These are phyloP conservation scores for Microtus richardsoni DNA, from an alignment of 2,113 vertebrate genomes.

Conservation along the genomic window DNA sequence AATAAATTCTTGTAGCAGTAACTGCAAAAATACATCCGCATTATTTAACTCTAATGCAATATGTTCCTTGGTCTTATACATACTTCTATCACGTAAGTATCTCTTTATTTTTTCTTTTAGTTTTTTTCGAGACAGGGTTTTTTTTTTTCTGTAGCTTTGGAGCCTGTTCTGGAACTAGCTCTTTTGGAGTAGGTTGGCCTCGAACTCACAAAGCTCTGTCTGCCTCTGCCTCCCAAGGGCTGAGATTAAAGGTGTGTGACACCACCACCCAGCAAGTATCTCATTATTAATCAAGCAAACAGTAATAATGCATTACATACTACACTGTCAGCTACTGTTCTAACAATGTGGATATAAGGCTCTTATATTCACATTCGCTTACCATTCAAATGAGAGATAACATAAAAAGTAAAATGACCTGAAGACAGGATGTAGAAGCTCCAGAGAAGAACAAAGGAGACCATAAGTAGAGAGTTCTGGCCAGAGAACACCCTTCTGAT, in stretches of 20 bases:
- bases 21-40: not conserved
- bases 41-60: not conserved
- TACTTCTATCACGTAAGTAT: not conserved
- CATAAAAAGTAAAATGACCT: not conserved
- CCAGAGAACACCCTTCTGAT: not conserved
- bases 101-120: no score
- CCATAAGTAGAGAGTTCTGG: not conserved
- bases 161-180: no score
- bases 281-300: not conserved
- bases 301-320: not conserved
- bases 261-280: no score
- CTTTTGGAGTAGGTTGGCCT: no score
- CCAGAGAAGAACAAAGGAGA: not conserved
- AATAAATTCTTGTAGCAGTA: not conserved
- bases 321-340: not conserved
- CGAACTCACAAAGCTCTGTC: no score
- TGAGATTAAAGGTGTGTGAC: no score
- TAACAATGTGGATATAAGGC: not conserved
- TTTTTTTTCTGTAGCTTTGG: no score
- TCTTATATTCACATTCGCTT: not conserved
- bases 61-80: not conserved
- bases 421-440: not conserved
- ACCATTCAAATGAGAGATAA: not conserved
- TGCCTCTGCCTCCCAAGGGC: no score
- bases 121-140: no score